These are phyloP conservation scores for Myripristis murdjan DNA, from an alignment of 2,797 vertebrate species.

Conservation along the genomic window DNA sequence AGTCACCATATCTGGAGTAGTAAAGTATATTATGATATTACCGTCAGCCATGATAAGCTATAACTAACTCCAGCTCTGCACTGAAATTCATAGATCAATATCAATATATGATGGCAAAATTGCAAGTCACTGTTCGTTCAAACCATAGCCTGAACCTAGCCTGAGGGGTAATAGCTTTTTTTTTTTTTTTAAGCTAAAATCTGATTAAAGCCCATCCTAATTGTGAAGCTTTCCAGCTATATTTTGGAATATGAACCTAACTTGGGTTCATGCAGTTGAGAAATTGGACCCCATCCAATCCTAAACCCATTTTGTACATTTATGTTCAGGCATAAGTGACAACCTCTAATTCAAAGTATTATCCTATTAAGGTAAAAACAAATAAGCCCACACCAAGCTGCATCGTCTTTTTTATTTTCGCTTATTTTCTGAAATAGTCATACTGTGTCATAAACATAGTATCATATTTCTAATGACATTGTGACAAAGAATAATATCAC, in stretches of 20 bases:
- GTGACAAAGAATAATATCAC: conserved; percentile 38
- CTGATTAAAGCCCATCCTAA: conserved; percentile 47
- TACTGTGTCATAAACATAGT: neutral
- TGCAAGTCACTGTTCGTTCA: conserved; percentile 61
- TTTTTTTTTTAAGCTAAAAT: conserved; percentile 27
- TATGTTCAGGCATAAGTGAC: conserved; percentile 2
- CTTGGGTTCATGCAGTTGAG: conserved; percentile 4
- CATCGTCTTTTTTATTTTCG: conserved; percentile 8
- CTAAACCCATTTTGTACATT: neutral
- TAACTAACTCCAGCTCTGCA: conserved; percentile 27
- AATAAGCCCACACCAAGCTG: neutral
- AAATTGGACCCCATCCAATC: conserved; percentile 7
- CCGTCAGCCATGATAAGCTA: conserved; percentile 50
- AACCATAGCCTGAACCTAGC: conserved; percentile 17
- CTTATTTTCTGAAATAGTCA: too few relatives aligned
- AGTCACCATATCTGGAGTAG: conserved; percentile 26
- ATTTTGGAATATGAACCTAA: conserved; percentile 19
- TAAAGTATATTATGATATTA: conserved; percentile 52
- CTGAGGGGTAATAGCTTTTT: conserved; percentile 25
- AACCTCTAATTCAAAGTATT: neutral
- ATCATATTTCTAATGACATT: conserved; percentile 33
- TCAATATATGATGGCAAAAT: conserved; percentile 59
- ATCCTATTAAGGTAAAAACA: conserved; percentile 9
- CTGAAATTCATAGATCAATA: conserved; percentile 63
- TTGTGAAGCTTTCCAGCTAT: conserved; percentile 37